Evolutionary conservation across 2,888 invertebrate species (phyloP), one percentile per base, ranked within the genome.

Genomic region (Pristionchus fissidentatus): DNA sequence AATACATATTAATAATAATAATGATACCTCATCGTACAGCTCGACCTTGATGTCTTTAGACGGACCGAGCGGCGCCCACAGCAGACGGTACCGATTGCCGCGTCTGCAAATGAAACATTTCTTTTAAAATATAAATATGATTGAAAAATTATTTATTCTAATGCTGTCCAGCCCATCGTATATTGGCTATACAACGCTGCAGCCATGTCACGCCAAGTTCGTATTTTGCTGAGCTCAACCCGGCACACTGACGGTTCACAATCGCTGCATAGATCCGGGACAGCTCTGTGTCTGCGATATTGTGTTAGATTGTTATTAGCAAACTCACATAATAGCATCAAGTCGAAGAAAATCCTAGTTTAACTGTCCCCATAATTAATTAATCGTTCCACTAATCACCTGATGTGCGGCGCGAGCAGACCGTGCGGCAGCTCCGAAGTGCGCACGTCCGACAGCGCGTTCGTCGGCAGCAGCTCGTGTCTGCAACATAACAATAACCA

Each of bases 61-160:
- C n/a, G 80, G 80, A 0, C 84, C 86, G 52, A 83, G 75, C 1
- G 81, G 38, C n/a, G 85, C 84, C 32, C 85, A 62, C 60, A 88
- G 84, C 41, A 86, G 60, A 38, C 87, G 85, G 60, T 86, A 87
- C 5, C 87, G 85, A 83, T 86, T 88, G 55, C 89, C 89, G n/a
- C 87, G 80, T 73, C 89, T 81, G 62, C 1, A 19, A 43, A 70
- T 3, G 22, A 26, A 15, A 32, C 1, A 2, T 77, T 32, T 15
- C 10, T 32, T 49, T 26, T 3, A 49, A n/a, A 60, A 26, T 8
- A 60, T 60, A n/a, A 60, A 60, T 22, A 26, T n/a, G 26, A 60
- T n/a, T 15, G 60, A 26, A 60, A 60, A 26, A n/a, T n/a, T n/a
- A n/a, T n/a, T n/a, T n/a, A n/a, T n/a, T n/a, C n/a, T n/a, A n/a